These are phyloP conservation scores for Pica pica DNA, from an alignment of 2,113 vertebrate species.

Conservation along the genomic window DNA sequence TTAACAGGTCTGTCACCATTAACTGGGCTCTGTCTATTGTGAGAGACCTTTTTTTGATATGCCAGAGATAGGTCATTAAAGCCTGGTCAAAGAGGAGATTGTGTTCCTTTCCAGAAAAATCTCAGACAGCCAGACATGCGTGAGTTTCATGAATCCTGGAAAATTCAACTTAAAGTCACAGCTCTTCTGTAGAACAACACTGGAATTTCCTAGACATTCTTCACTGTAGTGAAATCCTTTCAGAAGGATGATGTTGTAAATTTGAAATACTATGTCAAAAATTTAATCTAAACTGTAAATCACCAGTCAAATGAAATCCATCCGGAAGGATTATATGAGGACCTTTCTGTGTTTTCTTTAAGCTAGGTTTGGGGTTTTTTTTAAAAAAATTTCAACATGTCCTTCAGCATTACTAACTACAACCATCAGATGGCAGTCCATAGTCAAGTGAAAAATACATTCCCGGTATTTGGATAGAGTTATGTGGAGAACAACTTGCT, in stretches of 20 bases:
- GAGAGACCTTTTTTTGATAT: neutral
- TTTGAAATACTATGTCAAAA: neutral
- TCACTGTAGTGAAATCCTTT: neutral
- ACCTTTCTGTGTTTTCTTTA: neutral
- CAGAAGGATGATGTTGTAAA: neutral
- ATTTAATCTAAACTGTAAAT: neutral
- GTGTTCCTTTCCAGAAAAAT: neutral
- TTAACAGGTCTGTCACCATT: neutral
- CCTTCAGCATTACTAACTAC: neutral
- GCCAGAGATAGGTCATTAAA: neutral
- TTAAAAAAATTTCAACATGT: neutral
- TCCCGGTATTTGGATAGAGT: neutral
- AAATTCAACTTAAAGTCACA: neutral
- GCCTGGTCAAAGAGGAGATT: neutral
- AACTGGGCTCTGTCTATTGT: neutral
- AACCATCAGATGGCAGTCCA: conserved; percentile 46
- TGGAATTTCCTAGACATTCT: neutral
- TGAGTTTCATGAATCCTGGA: neutral
- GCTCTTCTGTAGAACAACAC: neutral
- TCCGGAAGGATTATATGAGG: neutral
- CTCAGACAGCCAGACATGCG: neutral
- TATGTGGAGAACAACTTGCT: neutral
- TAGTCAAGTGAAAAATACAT: neutral
- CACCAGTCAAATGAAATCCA: neutral
- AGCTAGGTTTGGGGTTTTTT: neutral